Evolutionary conservation across 2,113 vertebrate genomes (phyloP), one percentile per base, ranked within the genome.

Genomic region (Toxotes jaculatrix): DNA sequence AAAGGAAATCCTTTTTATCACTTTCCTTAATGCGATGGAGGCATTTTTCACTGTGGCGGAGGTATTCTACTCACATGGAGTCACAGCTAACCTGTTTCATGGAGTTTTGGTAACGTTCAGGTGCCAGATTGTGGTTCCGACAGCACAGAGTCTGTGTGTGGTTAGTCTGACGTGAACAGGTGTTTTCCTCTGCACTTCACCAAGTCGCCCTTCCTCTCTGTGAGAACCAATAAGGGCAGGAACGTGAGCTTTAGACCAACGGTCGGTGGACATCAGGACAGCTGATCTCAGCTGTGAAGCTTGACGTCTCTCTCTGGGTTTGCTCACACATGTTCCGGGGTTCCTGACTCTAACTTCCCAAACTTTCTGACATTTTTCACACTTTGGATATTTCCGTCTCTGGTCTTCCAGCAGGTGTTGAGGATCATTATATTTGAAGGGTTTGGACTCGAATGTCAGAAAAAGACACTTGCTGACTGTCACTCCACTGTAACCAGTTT

Each of bases 171-270:
- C 8, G 3, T 32, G 9, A 42, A 40, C 2, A 9, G 23, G 12
- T 75, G 53, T 71, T 42, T 42, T 7, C n/a, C n/a, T n/a, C n/a
- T n/a, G n/a, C 9, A 9, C 10, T 42, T 42, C 40, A 3, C 14
- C 65, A 60, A 75, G n/a, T 40, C 17, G 2, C 68, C n/a, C 14
- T 51, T 1, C 21, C 56, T 2, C 23, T 34, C 31, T 23, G 0
- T 8, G 0, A 65, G 17, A 74, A 61, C 55, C 61, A 71, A 17
- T 11, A 27, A 12, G 47, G 64, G 73, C 56, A 31, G 45, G 36
- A 65, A 38, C 5, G 13, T 19, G 63, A 73, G 56, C 42, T 62
- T 10, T 36, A 64, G 74, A 56, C 78, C 62, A 67, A 61, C 7
- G n/a, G 34, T 55, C 21, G 51, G 10, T 3, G 4, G 59, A 43